A percentile compares a stretch with the other conserved stretches of the same genome.
These are phyloP conservation scores for Rhadina sibilatrix DNA, from an alignment of 2,113 vertebrate species.

Conservation along the genomic window DNA sequence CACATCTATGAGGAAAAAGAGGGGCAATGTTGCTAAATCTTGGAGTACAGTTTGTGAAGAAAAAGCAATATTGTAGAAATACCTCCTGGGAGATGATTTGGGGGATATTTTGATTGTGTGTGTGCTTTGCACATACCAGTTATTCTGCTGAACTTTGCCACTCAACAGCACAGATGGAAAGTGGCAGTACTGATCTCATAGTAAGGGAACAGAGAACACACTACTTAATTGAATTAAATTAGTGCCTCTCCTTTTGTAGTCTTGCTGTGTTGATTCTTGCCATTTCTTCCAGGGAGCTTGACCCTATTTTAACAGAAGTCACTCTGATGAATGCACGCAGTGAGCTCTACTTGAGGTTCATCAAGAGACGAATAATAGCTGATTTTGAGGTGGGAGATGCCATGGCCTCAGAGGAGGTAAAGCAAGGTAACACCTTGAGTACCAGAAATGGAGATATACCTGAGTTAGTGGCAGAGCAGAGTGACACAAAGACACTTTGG, in stretches of 20 bases:
- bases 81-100: background rate
- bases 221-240: background rate
- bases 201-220: background rate
- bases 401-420: constrained; percentile 81
- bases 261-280: background rate
- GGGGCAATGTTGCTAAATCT: background rate
- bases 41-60: background rate
- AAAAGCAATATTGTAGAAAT: background rate
- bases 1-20: background rate
- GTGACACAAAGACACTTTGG: background rate
- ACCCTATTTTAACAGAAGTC: constrained; percentile 92
- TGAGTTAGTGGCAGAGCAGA: background rate
- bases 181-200: background rate
- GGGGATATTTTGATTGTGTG: background rate
- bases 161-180: rapidly evolving
- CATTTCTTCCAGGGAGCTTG: constrained; percentile 82
- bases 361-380: constrained; percentile 85
- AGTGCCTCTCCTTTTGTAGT: background rate
- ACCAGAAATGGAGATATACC: background rate
- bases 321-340: constrained; percentile 94
- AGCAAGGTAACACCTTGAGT: constrained; percentile 80
- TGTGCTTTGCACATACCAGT: background rate
- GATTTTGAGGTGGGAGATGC: constrained; percentile 96
- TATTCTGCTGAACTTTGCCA: background rate
- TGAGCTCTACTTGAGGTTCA: constrained; percentile 93